These are phyloP conservation scores for Lepisosteus osseus DNA, from an alignment of 2,113 vertebrate genomes.

Conservation along the genomic window DNA sequence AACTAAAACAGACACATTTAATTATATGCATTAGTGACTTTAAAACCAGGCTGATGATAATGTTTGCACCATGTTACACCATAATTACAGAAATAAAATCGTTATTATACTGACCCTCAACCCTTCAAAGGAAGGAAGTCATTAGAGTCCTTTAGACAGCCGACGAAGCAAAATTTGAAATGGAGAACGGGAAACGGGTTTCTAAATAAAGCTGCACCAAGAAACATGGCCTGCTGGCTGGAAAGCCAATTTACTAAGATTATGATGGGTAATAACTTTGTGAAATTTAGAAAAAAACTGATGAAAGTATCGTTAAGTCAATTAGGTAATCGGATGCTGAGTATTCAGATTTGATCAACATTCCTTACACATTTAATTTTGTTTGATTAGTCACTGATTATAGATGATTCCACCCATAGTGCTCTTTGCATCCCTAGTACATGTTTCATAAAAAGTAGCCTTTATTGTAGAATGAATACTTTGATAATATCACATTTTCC, in stretches of 20 bases:
- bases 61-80: conserved; percentile 52
- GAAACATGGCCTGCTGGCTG: conserved; percentile 32
- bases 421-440: no score
- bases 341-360: no score
- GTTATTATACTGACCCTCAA: conserved; percentile 55
- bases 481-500: no score
- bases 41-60: conserved; percentile 42
- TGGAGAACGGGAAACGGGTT: conserved; percentile 25
- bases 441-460: no score
- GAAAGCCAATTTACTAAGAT: background rate
- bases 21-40: no score
- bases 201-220: conserved; percentile 22
- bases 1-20: no score
- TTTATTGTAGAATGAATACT: no score
- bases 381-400: no score
- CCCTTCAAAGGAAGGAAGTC: conserved; percentile 70
- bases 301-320: conserved; percentile 50
- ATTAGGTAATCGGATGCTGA: conserved; percentile 29
- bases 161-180: conserved; percentile 47
- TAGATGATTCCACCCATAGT: no score
- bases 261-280: conserved; percentile 26
- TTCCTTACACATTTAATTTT: no score
- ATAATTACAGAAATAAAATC: conserved; percentile 54
- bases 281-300: conserved; percentile 35
- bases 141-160: conserved; percentile 63